Percentiles rank a stretch among this genome's conserved stretches.
These are phyloP conservation scores for Lapara coniferarum DNA, from an alignment of 2,888 invertebrate genomes.

Conservation along the genomic window DNA sequence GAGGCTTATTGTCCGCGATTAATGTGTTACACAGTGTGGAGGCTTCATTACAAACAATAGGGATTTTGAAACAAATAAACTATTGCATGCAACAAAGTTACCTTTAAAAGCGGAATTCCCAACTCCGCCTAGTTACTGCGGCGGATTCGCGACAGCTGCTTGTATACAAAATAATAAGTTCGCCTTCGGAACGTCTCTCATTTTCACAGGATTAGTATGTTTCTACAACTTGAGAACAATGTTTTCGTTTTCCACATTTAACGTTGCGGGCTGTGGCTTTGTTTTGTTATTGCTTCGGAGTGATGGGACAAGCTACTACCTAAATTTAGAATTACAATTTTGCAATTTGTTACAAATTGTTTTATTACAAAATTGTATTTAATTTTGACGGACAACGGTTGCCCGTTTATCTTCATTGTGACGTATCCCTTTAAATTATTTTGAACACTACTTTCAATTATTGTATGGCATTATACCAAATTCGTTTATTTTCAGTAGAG, in stretches of 20 bases:
- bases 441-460: neutral
- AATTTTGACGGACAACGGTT: no score
- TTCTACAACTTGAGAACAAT: conserved; percentile 23
- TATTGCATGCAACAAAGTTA: conserved; percentile 42
- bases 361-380: no score
- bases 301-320: neutral
- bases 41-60: conserved; percentile 34
- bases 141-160: conserved; percentile 31
- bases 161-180: conserved; percentile 34
- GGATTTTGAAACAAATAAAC: conserved; percentile 41
- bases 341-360: neutral
- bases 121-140: conserved; percentile 28
- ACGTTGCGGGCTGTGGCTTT: conserved; percentile 3
- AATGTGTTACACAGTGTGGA: conserved; percentile 36
- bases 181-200: conserved; percentile 29
- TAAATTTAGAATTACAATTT: neutral
- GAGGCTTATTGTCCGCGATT: conserved; percentile 41
- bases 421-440: no score
- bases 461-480: neutral
- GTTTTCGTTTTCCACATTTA: conserved; percentile 9
- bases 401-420: no score
- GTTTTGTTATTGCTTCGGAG: conserved; percentile 8
- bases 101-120: conserved; percentile 36
- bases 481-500: neutral
- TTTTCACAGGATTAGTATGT: conserved; percentile 26